These are phyloP conservation scores for Orientallactaga sibirica DNA, from an alignment of 2,797 vertebrate species.

Conservation along the genomic window DNA sequence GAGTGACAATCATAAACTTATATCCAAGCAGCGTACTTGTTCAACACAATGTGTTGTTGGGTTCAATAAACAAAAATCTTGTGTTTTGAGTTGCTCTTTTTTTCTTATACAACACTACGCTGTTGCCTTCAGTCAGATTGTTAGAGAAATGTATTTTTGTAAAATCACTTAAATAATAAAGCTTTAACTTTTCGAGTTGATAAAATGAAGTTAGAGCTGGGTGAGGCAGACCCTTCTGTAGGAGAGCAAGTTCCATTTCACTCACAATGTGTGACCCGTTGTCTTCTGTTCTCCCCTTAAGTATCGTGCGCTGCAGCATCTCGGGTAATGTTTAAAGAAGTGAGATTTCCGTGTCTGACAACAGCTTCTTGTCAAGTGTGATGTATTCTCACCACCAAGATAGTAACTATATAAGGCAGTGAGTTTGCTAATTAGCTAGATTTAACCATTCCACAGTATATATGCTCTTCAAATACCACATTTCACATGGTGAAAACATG, in stretches of 20 bases:
- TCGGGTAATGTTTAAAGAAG: background rate
- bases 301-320: rapidly evolving
- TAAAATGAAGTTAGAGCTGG: background rate
- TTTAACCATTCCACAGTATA: background rate
- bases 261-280: rapidly evolving
- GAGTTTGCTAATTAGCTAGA: background rate
- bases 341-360: background rate
- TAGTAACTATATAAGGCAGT: background rate
- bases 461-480: background rate
- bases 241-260: background rate
- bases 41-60: conserved; percentile 57
- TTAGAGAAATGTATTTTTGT: conserved; percentile 33
- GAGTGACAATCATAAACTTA: conserved; percentile 60
- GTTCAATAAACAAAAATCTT: conserved; percentile 58
- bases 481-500: background rate
- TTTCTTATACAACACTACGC: background rate
- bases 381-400: background rate
- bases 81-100: conserved; percentile 49
- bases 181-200: conserved; percentile 5
- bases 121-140: conserved; percentile 46
- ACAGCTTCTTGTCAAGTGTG: background rate
- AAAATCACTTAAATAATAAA: background rate
- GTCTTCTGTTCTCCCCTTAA: background rate
- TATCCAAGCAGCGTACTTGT: conserved; percentile 49
- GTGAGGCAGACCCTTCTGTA: background rate